Evolutionary conservation across 2,888 invertebrate genomes (phyloP), one percentile per base, ranked within the genome.

Genomic region (Panopea generosa): DNA sequence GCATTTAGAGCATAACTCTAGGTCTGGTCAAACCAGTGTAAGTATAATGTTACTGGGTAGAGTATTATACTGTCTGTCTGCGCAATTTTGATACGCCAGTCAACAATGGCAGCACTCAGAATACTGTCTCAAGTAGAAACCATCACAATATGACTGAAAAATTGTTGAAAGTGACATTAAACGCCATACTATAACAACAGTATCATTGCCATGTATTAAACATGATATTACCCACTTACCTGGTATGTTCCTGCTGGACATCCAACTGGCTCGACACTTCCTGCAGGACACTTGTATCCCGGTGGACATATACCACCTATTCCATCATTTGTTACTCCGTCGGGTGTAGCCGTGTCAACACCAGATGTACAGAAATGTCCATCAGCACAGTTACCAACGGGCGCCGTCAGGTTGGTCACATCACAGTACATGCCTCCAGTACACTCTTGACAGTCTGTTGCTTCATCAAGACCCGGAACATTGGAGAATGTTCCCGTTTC

Each of bases 231-330:
- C 16, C 16, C 3, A 16, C 47, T 29, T 70, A 89, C 91, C 89
- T 91, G 91, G 72, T 90, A 92, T 7, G 87, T 85, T 57, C 92
- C 92, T 18, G 89, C 86, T 2, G 82, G 75, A 80, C 92, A 92
- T 2, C 88, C 87, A 14, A 77, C 77, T 14, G 91, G 90, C n/a
- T 83, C 29, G 0, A 82, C 85, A 6, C 86, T 86, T n/a, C 77
- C 86, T 1, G 79, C 77, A 16, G 90, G 89, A 73, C 92, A 92
- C 43, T 83, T 80, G 72, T 84, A 84, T 2, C 92, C 92, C 0
- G 75, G 73, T 2, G 91, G 90, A 77, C 92, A 92, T 29, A 90
- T 85, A n/a, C 88, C 90, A 24, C 91, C 91, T 7, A 57, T 81
- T n/a, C 91, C 91, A n/a, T 87, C 85, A 74, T 91, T 87, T 50